Evolutionary conservation across 2,797 vertebrate genomes (phyloP), one percentile per base, ranked within the genome.

Genomic region (Sebastes reedi): DNA sequence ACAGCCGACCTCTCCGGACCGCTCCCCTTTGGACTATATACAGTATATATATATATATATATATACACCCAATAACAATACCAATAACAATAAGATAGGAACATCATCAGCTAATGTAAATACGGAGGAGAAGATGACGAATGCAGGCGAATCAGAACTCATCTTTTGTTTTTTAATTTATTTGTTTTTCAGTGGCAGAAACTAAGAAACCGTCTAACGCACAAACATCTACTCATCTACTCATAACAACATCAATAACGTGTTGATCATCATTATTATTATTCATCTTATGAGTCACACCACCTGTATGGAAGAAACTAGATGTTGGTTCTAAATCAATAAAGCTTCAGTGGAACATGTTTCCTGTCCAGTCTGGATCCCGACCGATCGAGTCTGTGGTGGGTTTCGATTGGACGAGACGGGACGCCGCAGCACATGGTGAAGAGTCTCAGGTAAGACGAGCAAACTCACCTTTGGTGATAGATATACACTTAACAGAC

Each of bases 1-100:
- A 77, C 77, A 67, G 82, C 60, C 55, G 27, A 84, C 82, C 70
- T 83, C 84, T 77, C 14, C 10, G 27, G 68, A 78, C 14, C 22
- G 5, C 24, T 67, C 0, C 18, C 22, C 32, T 55, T 34, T 74
- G 79, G 83, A 87, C 77, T 84, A 39, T 76, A 36, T 16, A n/a
- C 30, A 18, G 24, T 4, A 66, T 18, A 13, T 30, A 32, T 32
- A 32, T 29, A 29, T 6, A 29, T 29, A 29, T 29, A 30, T 30
- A 32, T 32, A 32, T 36, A 36, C 34, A 30, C 29, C 29, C 29
- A 30, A 30, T 30, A 30, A 30, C 29, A 30, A 30, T 30, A 30
- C 9, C 34, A 36, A 10, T 11, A 36, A 36, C 34, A 36, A 36
- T 36, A 11, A 36, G 34, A 11, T 36, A 36, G 34, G 9, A 36